Evolutionary conservation across 2,888 invertebrate genomes (phyloP), one percentile per base, ranked within the genome.

Genomic region (Tachina grossa): DNA sequence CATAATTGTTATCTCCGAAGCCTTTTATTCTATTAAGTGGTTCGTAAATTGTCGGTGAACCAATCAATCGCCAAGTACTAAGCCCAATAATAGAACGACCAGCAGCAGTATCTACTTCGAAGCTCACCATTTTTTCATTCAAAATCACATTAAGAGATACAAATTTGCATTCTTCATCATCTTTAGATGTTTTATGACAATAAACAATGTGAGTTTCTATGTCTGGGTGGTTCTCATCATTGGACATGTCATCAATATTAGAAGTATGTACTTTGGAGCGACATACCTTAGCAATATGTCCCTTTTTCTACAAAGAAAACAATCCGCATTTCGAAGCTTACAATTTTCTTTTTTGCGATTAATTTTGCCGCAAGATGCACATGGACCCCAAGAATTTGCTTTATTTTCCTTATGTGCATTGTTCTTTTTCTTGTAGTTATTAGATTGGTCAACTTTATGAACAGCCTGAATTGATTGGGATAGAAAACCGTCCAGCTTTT

Each of bases 131-230:
- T 61, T 39, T 61, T 41, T 41, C 9, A 41, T 61, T 61, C 9
- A 61, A 41, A n/a, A 16, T 61, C 9, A 61, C n/a, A 61, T 61
- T 41, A 16, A 61, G 14, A 9, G 61, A 41, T 8, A 61, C 61
- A 1, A 61, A 39, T 61, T 61, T 16, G n/a, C 61, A 61, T 61
- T 41, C 9, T 41, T 61, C 61, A 61, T 61, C 61, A 61, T 61
- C 61, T 61, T 61, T 61, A 61, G 14, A 41, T 9, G 41, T 61
- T 61, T 41, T 39, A 31, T 61, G 61, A 41, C n/a, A 41, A 14
- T 61, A 41, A 61, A 61, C 31, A 11, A 61, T 61, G n/a, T 61
- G 61, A 13, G 61, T 61, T 61, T 39, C 14, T n/a, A 61, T n/a
- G 8, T 61, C 61, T 61, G n/a, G n/a, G n/a, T n/a, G n/a, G n/a